These are phyloP conservation scores for Cranoglanis bouderius DNA, from an alignment of 2,113 vertebrate species.

Conservation along the genomic window DNA sequence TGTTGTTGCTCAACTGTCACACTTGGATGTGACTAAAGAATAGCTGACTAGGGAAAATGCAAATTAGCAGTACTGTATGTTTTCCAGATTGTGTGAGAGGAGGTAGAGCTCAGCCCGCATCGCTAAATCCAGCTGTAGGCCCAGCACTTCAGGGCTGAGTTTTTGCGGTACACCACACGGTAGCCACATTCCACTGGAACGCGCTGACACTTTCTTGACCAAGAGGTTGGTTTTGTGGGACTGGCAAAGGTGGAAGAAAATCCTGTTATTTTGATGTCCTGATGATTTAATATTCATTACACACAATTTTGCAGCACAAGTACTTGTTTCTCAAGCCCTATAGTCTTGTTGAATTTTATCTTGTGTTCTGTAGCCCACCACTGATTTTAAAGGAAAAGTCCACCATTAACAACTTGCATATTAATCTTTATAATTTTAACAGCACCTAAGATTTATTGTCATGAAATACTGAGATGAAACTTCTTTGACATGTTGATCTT, in stretches of 20 bases:
- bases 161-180: slow-evolving; percentile 47
- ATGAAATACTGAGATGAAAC: background rate
- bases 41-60: background rate
- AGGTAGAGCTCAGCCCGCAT: background rate
- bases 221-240: slow-evolving; percentile 55
- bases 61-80: background rate
- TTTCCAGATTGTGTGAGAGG: background rate
- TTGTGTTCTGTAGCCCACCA: background rate
- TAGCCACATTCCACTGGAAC: slow-evolving; percentile 46
- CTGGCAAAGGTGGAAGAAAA: slow-evolving; percentile 7
- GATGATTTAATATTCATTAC: background rate
- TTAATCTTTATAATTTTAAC: background rate
- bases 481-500: background rate
- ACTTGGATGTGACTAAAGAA: background rate
- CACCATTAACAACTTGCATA: background rate
- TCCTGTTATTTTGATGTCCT: background rate
- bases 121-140: slow-evolving; percentile 55
- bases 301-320: background rate
- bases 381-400: background rate
- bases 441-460: background rate
- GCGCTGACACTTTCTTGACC: slow-evolving; percentile 45
- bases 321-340: background rate
- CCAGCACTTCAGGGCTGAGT: slow-evolving; percentile 33
- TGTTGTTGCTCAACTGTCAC: background rate
- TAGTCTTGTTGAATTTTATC: background rate